Conservation (phyloP, 2,113 vertebrate species). For the Varanus komodoensis region DNA sequence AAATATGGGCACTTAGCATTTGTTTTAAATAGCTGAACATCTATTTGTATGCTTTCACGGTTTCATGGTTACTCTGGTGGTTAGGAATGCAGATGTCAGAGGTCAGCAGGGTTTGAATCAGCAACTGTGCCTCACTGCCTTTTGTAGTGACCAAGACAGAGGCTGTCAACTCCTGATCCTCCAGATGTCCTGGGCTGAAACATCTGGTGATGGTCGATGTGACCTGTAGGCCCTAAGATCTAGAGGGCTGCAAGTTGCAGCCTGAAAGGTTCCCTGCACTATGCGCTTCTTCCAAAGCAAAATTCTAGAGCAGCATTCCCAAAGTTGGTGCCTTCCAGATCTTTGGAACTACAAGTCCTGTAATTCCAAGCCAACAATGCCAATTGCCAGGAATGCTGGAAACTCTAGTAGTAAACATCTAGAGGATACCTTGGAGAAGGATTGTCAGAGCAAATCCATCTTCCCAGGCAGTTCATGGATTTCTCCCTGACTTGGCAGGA, state of each 20-base stretch:
- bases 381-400: too few relatives aligned
- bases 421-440: too few relatives aligned
- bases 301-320: too few relatives aligned
- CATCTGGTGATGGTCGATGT: too few relatives aligned
- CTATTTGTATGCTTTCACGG: not conserved
- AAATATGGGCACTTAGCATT: not conserved
- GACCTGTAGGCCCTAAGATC: too few relatives aligned
- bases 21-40: not conserved
- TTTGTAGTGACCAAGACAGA: not conserved
- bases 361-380: too few relatives aligned
- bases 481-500: not conserved
- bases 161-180: too few relatives aligned
- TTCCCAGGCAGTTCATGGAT: not conserved
- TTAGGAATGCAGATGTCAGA: not conserved
- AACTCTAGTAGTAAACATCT: too few relatives aligned
- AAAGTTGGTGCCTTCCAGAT: too few relatives aligned
- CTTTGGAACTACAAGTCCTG: too few relatives aligned
- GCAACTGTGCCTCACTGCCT: not conserved
- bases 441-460: not conserved
- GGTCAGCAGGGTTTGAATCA: too few relatives aligned
- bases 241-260: not conserved
- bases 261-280: not conserved
- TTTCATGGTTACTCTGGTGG: not conserved
- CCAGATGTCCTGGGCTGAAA: too few relatives aligned
- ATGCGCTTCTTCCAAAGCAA: not conserved